Evolutionary conservation across 2,797 vertebrate species (phyloP).

Genomic region (Aulostomus chinensis): DNA sequence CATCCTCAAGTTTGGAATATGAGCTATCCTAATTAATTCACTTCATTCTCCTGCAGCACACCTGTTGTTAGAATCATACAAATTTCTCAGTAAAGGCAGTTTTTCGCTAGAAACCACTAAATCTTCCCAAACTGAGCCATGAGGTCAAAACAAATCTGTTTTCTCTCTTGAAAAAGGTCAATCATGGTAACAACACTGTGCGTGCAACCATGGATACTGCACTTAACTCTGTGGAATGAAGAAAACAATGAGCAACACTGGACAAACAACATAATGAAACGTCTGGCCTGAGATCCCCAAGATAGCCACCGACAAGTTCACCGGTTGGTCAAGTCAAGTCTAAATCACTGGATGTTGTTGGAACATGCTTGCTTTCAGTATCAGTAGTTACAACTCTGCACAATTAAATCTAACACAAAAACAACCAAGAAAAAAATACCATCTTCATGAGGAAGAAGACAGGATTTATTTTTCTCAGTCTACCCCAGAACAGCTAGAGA

Average conservation of each 20-base stretch:
- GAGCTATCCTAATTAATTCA: too few relatives aligned
- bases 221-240: constrained; percentile 60
- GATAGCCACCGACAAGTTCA: constrained; percentile 46
- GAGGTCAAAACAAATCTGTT: constrained; percentile 4
- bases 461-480: too few relatives aligned
- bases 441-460: too few relatives aligned
- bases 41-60: too few relatives aligned
- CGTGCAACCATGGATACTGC: constrained; percentile 52
- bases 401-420: too few relatives aligned
- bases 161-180: constrained; percentile 19
- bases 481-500: too few relatives aligned
- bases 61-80: not conserved
- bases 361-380: too few relatives aligned
- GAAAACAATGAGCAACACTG: constrained; percentile 58
- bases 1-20: too few relatives aligned
- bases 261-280: constrained; percentile 60
- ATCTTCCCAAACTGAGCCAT: not conserved
- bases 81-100: not conserved
- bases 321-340: constrained; percentile 42
- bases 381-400: too few relatives aligned
- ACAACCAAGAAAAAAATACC: too few relatives aligned
- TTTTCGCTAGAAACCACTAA: not conserved
- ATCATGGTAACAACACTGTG: constrained; percentile 20
- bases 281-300: constrained; percentile 29
- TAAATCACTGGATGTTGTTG: too few relatives aligned